Percentiles rank a stretch among this genome's conserved stretches.
phyloP scores from a whole-genome alignment of 2,888 invertebrate species.

The Aleiodes leptofemur region DNA sequence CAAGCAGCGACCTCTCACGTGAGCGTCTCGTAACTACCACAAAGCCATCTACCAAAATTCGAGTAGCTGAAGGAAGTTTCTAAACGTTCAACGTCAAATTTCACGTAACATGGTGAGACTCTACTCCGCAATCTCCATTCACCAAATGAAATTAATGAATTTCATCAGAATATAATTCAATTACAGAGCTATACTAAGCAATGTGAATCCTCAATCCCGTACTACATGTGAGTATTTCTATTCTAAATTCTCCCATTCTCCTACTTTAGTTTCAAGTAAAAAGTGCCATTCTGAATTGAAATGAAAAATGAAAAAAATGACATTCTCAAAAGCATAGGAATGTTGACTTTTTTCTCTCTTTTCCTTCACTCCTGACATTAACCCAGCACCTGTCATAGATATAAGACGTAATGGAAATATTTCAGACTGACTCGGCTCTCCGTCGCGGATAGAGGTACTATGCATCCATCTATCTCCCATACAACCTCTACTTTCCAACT shows the following conservation, averaged over 20 bases:
- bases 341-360: not conserved
- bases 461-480: conserved; percentile 20
- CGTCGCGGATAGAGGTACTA: conserved; percentile 17
- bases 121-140: not conserved
- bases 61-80: conserved; percentile 1
- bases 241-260: not conserved
- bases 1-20: not conserved
- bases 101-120: conserved; percentile 1
- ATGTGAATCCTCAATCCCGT: too few relatives aligned
- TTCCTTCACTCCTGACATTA: conserved; percentile 32
- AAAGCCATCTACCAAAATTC: conserved; percentile 7
- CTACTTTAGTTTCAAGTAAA: conserved; percentile 25
- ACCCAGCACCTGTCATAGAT: conserved; percentile 21
- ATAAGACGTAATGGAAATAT: conserved; percentile 44
- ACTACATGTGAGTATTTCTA: too few relatives aligned
- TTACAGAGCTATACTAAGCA: not conserved
- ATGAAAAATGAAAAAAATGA: conserved; percentile 13
- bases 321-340: conserved; percentile 17
- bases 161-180: not conserved
- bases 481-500: conserved; percentile 6
- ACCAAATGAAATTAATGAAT: not conserved
- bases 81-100: conserved; percentile 24
- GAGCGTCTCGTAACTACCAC: conserved; percentile 25
- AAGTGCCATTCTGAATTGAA: conserved; percentile 7
- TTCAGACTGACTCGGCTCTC: conserved; percentile 36